phyloP scores from a whole-genome alignment of 2,113 vertebrate genomes.

The Strix uralensis region DNA sequence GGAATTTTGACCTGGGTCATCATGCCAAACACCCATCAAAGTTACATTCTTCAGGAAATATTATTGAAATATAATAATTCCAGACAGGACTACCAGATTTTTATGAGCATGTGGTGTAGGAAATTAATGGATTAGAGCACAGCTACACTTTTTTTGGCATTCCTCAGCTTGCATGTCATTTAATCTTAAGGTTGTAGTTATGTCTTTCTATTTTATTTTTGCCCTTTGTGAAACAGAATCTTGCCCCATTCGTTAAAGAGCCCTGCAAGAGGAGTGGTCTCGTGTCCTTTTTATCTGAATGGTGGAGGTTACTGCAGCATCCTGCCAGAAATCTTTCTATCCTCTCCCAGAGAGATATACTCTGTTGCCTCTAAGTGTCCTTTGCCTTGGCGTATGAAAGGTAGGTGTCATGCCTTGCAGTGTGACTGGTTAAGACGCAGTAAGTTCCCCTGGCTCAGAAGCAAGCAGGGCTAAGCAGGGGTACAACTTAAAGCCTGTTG shows the following conservation, averaged over 20 bases:
- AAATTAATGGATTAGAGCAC: neutral
- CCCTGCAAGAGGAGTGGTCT: neutral
- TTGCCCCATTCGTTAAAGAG: neutral
- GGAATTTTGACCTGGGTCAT: neutral
- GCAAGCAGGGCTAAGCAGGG: neutral
- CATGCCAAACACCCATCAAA: neutral
- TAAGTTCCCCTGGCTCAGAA: neutral
- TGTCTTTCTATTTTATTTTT: neutral
- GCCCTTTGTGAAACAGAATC: neutral
- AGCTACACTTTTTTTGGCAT: neutral
- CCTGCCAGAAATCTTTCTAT: neutral
- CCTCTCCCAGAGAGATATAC: neutral
- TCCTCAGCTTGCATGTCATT: neutral
- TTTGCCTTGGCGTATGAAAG: neutral
- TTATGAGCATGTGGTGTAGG: neutral
- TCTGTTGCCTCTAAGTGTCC: neutral
- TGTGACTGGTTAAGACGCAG: too few species aligned
- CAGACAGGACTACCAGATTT: neutral
- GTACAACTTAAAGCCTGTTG: neutral
- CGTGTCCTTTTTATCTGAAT: too few species aligned
- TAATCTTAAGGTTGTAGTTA: neutral
- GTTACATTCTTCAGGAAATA: neutral
- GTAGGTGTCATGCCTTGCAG: neutral
- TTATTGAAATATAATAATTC: neutral
- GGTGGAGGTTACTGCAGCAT: neutral